phyloP scores from a whole-genome alignment of 1,140 invertebrate genomes.

The Drosophila nigromelanica region DNA sequence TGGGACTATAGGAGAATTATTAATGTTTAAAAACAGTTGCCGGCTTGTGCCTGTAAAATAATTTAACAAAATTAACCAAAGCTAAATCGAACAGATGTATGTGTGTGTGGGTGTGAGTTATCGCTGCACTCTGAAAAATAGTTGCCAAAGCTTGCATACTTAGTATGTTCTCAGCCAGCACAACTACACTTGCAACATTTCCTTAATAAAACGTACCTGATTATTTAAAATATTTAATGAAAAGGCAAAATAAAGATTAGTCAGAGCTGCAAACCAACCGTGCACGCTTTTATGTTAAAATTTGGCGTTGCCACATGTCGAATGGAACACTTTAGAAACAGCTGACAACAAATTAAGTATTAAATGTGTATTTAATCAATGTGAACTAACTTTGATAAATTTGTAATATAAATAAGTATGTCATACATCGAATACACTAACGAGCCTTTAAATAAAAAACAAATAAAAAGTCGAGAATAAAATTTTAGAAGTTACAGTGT shows the following conservation, averaged over 20 bases:
- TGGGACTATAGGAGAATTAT: slow-evolving; percentile 9
- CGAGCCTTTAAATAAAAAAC: neutral
- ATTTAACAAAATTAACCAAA: slow-evolving; percentile 19
- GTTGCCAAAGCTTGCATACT: neutral
- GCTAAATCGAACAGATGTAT: neutral
- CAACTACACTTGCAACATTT: neutral
- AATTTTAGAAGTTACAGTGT: neutral
- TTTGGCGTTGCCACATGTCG: slow-evolving; percentile 13
- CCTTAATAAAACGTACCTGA: neutral
- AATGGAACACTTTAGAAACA: slow-evolving; percentile 13
- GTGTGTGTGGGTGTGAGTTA: neutral
- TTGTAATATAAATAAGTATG: neutral
- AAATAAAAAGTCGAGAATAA: neutral
- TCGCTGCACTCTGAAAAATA: neutral
- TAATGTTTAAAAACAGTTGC: slow-evolving; percentile 45
- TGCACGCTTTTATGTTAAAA: slow-evolving; percentile 44
- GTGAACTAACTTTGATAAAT: neutral
- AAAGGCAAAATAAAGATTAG: neutral
- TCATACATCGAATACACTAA: too few species aligned
- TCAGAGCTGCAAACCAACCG: slow-evolving; percentile 20
- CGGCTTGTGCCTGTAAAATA: slow-evolving; percentile 39
- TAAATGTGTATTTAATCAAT: neutral
- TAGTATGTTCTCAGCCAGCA: neutral
- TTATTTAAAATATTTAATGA: neutral
- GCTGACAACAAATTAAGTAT: slow-evolving; percentile 10